Percentiles rank a stretch among this genome's conserved stretches.
phyloP scores from a whole-genome alignment of 1,140 invertebrate species.

The Trichonephila inaurata region DNA sequence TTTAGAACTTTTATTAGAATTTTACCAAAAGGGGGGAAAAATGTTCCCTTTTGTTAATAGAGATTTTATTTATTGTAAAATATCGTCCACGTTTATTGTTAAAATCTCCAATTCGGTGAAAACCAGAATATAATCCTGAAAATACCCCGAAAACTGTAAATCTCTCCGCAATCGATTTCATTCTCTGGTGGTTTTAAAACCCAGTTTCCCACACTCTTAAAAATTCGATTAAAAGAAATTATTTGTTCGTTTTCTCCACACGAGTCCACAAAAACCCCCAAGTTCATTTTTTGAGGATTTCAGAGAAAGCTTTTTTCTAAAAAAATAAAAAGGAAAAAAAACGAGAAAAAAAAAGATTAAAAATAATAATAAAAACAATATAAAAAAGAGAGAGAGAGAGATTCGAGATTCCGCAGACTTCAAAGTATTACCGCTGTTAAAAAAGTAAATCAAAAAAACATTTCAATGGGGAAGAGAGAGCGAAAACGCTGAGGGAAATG shows the following conservation, averaged over 20 bases:
- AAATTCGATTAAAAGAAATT: slow-evolving; percentile 56
- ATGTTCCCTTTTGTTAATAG: neutral
- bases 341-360: neutral
- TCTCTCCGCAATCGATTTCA: neutral
- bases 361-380: slow-evolving; percentile 4
- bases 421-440: slow-evolving; percentile 71
- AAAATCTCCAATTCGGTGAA: neutral
- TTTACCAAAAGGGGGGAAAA: neutral
- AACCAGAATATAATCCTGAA: neutral
- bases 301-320: neutral
- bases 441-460: slow-evolving; percentile 57
- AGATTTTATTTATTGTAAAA: neutral
- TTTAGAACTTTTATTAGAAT: neutral
- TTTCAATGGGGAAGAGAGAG: slow-evolving; percentile 29
- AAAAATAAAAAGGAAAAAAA: slow-evolving; percentile 34
- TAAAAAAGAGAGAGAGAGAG: no score
- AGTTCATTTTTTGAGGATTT: slow-evolving; percentile 50
- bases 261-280: slow-evolving; percentile 47
- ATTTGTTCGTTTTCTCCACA: slow-evolving; percentile 48
- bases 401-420: slow-evolving; percentile 63
- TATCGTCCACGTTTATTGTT: neutral
- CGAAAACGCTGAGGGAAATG: slow-evolving; percentile 54
- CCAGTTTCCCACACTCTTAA: slow-evolving; percentile 64
- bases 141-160: neutral
- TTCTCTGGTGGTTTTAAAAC: neutral